Evolutionary conservation across 2,113 vertebrate genomes (phyloP).

Genomic region (Recurvirostra avosetta): DNA sequence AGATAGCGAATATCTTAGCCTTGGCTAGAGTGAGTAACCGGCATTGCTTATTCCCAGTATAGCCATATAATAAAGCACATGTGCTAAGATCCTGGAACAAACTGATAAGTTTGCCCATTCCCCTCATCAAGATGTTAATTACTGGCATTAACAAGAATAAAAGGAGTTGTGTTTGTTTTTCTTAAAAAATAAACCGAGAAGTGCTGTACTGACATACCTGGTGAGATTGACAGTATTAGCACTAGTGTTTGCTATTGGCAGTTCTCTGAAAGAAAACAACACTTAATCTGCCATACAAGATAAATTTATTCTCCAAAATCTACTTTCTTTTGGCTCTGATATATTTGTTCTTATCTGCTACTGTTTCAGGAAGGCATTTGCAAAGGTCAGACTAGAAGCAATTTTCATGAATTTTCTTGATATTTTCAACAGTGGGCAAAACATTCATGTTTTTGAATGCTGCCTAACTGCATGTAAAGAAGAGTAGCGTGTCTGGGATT

Average conservation of each 20-base stretch:
- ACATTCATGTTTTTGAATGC: not conserved
- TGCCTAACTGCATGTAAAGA: not conserved
- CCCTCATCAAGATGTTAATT: not conserved
- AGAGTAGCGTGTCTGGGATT: not conserved
- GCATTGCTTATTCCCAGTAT: not conserved
- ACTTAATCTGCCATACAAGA: not conserved
- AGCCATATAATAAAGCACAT: not conserved
- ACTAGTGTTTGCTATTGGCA: not conserved
- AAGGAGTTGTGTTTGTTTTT: not conserved
- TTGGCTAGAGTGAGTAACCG: not conserved
- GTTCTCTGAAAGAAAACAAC: not conserved
- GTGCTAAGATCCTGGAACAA: not conserved
- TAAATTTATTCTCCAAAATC: not conserved
- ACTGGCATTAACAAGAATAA: not conserved
- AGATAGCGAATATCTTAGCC: not conserved
- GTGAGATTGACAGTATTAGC: not conserved
- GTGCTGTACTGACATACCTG: not conserved
- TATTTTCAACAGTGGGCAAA: not conserved
- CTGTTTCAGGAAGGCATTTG: not conserved
- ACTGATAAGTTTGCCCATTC: not conserved
- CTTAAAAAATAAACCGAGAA: not conserved
- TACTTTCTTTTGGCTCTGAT: not conserved
- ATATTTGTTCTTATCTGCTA: not conserved
- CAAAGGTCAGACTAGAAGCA: slow-evolving; percentile 2
- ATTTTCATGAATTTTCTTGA: not conserved